A percentile compares a stretch with the other conserved stretches of the same genome.
phyloP scores from a whole-genome alignment of 2,888 invertebrate genomes.

The Tiphia femorata region DNA sequence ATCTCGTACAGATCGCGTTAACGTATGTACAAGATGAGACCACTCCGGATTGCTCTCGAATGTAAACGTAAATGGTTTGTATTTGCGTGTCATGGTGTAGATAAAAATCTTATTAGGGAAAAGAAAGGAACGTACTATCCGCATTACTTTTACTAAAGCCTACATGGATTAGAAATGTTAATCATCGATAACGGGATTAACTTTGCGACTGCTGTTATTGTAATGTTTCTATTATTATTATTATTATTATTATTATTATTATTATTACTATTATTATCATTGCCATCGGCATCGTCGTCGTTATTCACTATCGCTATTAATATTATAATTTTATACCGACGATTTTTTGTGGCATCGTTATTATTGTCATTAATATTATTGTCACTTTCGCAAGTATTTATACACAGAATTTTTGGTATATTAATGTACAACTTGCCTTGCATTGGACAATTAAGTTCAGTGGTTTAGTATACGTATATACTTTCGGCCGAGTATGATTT shows the following conservation, averaged over 20 bases:
- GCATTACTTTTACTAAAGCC: slow-evolving; percentile 28
- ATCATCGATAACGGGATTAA: slow-evolving; percentile 27
- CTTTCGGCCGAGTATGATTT: slow-evolving; percentile 38
- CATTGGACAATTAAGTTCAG: slow-evolving; percentile 21
- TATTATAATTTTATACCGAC: slow-evolving; percentile 17
- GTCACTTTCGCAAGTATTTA: slow-evolving; percentile 32
- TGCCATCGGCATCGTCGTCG: slow-evolving; percentile 19
- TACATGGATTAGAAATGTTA: slow-evolving; percentile 27
- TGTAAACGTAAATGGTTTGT: slow-evolving; percentile 34
- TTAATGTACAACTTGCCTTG: slow-evolving; percentile 24
- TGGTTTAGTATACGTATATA: slow-evolving; percentile 20
- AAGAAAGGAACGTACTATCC: slow-evolving; percentile 32
- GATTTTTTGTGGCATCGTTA: slow-evolving; percentile 27
- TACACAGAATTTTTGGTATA: slow-evolving; percentile 22
- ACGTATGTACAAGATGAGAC: slow-evolving; percentile 34
- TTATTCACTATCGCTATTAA: slow-evolving; percentile 2
- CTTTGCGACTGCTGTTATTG: slow-evolving; percentile 21
- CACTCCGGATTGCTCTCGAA: slow-evolving; percentile 27
- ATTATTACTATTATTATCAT: slow-evolving; percentile 35
- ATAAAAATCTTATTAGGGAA: slow-evolving; percentile 36
- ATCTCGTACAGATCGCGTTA: slow-evolving; percentile 32
- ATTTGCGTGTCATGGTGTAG: slow-evolving; percentile 43
- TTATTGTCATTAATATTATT: slow-evolving; percentile 6
- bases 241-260: slow-evolving; percentile 31
- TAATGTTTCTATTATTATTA: slow-evolving; percentile 20